phyloP scores from a whole-genome alignment of 1,140 invertebrate species.

The Megathymus violae region DNA sequence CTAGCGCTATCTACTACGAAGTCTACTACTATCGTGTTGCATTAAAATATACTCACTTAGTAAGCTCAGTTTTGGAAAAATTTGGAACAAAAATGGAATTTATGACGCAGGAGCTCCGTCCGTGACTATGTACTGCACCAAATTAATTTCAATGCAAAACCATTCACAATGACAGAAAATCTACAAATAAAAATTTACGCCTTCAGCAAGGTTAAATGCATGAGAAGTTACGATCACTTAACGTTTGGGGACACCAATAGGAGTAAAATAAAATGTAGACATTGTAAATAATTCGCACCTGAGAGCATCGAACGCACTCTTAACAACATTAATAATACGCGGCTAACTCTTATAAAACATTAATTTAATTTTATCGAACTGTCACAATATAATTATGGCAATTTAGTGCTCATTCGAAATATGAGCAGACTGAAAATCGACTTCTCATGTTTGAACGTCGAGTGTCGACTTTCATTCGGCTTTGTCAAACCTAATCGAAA shows the following conservation, averaged over 20 bases:
- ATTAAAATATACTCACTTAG: neutral
- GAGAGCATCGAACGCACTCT: conserved; percentile 5
- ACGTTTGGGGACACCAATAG: conserved; percentile 17
- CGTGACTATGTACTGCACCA: too few relatives aligned
- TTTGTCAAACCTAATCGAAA: neutral
- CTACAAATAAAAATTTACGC: conserved; percentile 65
- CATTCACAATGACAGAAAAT: conserved; percentile 37
- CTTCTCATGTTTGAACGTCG: too few relatives aligned
- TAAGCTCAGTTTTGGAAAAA: too few relatives aligned
- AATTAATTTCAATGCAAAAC: conserved; percentile 26
- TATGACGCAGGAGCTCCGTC: too few relatives aligned
- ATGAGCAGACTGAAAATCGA: conserved; percentile 1
- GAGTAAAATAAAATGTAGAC: conserved; percentile 4
- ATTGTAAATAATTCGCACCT: conserved; percentile 23
- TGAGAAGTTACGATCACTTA: conserved; percentile 48
- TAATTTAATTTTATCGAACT: conserved; percentile 7
- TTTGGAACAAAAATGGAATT: too few relatives aligned
- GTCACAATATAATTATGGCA: conserved; percentile 23
- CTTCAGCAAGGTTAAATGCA: conserved; percentile 76
- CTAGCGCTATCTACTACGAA: conserved; percentile 15
- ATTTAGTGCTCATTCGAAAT: neutral
- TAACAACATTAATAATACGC: conserved; percentile 12
- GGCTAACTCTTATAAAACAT: conserved; percentile 10
- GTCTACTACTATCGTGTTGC: too few relatives aligned
- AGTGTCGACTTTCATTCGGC: conserved; percentile 4